These are phyloP conservation scores for Carassius auratus DNA, from an alignment of 2,113 vertebrate genomes.

Conservation along the genomic window DNA sequence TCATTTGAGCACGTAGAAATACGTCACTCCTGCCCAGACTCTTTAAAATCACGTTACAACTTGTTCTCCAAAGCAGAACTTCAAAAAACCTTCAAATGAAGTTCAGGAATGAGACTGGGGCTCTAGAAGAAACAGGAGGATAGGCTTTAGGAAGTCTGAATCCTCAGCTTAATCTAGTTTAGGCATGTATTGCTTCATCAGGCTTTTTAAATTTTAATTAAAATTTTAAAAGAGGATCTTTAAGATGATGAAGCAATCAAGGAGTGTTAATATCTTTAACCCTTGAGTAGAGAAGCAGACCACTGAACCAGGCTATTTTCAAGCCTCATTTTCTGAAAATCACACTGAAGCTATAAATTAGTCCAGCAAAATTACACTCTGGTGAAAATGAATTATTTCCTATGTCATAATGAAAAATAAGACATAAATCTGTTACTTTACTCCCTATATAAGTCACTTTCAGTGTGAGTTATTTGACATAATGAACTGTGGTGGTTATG, in stretches of 20 bases:
- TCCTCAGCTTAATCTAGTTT: not conserved
- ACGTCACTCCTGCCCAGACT: not conserved
- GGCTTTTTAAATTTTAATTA: not conserved
- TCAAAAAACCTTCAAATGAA: not conserved
- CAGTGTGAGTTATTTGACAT: too few relatives aligned
- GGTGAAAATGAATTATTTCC: not conserved
- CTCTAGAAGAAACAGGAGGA: not conserved
- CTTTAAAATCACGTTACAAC: not conserved
- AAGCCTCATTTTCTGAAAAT: not conserved
- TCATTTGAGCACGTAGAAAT: not conserved
- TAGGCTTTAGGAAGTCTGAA: not conserved
- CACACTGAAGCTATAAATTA: not conserved
- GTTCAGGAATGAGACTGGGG: not conserved
- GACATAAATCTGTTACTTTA: not conserved
- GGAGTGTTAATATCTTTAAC: not conserved
- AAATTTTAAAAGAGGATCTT: not conserved
- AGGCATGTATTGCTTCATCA: not conserved
- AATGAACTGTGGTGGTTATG: too few relatives aligned
- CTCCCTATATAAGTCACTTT: not conserved
- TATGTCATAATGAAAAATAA: not conserved
- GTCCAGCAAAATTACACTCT: not conserved
- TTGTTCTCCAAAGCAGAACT: not conserved
- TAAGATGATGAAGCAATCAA: not conserved
- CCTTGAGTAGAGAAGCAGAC: not conserved
- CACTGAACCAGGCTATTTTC: not conserved